These are phyloP conservation scores for Scaptomyza cyrtandrae DNA, from an alignment of 2,888 invertebrate species.

Conservation along the genomic window DNA sequence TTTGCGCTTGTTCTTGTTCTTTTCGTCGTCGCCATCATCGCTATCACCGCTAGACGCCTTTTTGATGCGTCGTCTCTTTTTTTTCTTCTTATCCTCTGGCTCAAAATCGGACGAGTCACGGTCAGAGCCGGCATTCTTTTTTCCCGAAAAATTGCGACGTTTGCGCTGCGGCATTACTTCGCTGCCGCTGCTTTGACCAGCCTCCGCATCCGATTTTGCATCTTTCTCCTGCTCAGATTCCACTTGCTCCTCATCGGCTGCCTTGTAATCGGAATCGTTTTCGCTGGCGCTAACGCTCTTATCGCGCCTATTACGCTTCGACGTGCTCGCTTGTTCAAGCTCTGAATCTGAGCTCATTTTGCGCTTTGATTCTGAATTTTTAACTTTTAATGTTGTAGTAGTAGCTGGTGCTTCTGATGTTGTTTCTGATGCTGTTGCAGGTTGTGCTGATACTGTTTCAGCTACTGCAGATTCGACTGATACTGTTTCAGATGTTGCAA, in stretches of 20 bases:
- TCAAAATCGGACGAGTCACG: constrained; percentile 79
- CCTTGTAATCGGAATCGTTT: constrained; percentile 60
- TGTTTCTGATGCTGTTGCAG: background rate
- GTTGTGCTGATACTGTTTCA: constrained; percentile 9
- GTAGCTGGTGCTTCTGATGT: background rate
- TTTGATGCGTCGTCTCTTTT: constrained; percentile 74
- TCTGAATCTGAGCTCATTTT: constrained; percentile 67
- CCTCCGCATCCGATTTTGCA: constrained; percentile 45
- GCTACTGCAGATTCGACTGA: background rate
- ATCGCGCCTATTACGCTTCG: constrained; percentile 50
- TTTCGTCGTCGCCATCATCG: constrained; percentile 77
- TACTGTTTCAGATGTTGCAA: background rate
- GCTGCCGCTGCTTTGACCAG: constrained; percentile 75
- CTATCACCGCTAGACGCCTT: constrained; percentile 74
- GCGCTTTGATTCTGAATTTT: constrained; percentile 30
- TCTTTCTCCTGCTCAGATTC: constrained; percentile 35
- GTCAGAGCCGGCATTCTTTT: constrained; percentile 54
- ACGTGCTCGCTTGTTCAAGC: constrained; percentile 56
- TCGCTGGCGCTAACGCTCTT: constrained; percentile 37
- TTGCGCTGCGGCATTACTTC: constrained; percentile 81
- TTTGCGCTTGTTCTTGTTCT: constrained; percentile 85
- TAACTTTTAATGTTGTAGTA: background rate
- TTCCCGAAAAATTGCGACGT: constrained; percentile 66
- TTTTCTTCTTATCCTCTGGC: constrained; percentile 69
- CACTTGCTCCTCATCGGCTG: constrained; percentile 19